A percentile compares a stretch with the other conserved stretches of the same genome.
These are phyloP conservation scores for Cydia splendana DNA, from an alignment of 1,140 invertebrate genomes.

Conservation along the genomic window DNA sequence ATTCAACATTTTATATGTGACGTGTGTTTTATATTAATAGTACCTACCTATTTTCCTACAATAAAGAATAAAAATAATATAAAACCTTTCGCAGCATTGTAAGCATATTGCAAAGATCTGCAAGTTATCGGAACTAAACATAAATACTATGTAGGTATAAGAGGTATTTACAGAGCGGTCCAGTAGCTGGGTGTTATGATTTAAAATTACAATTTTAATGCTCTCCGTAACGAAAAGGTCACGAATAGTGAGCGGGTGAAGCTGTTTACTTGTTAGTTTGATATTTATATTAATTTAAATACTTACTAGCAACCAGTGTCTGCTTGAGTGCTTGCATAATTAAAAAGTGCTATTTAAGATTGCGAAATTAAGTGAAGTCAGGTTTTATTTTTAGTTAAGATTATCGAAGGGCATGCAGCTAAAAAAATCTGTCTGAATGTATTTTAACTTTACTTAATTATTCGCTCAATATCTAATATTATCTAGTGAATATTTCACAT, in stretches of 20 bases:
- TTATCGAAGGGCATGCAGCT: no score
- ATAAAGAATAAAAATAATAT: not conserved
- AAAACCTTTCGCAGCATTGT: not conserved
- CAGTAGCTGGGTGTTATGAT: not conserved
- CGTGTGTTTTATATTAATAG: no score
- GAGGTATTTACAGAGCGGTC: not conserved
- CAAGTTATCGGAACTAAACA: not conserved
- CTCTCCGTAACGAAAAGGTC: not conserved
- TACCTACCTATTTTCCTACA: no score
- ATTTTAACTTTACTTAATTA: no score
- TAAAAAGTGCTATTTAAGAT: no score
- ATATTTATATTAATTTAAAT: not conserved
- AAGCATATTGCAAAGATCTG: not conserved
- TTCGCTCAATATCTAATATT: no score
- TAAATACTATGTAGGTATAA: not conserved
- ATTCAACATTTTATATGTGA: no score
- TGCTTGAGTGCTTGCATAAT: no score
- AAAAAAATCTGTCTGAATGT: no score
- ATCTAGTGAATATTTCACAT: not conserved
- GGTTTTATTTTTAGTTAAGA: no score
- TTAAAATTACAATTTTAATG: constrained; percentile 16
- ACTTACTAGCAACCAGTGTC: no score
- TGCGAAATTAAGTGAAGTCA: no score
- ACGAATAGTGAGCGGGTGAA: not conserved
- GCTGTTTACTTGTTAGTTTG: constrained; percentile 17